phyloP scores from a whole-genome alignment of 35 echinoderm and acorn worm genomes.

The Acanthaster planci region DNA sequence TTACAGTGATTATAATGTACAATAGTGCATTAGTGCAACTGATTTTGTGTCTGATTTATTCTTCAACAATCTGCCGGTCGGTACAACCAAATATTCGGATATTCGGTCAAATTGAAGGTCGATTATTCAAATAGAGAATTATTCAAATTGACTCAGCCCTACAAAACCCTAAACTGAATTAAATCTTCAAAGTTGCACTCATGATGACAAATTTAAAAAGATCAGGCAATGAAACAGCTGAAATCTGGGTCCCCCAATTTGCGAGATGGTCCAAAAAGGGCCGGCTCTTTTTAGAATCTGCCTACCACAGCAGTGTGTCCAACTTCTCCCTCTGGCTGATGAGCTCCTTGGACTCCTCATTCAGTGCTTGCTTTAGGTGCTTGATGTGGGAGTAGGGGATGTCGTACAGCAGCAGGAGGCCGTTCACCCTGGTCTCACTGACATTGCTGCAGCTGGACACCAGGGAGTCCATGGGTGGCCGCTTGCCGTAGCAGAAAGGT shows the following conservation, averaged over 20 bases:
- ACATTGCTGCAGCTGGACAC: conserved; percentile 43
- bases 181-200: too few species aligned
- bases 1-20: too few species aligned
- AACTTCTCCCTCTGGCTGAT: conserved; percentile 51
- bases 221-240: not conserved
- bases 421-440: conserved; percentile 53
- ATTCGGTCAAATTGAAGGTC: too few species aligned
- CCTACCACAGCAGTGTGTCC: conserved; percentile 76
- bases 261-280: not conserved
- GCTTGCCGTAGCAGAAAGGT: conserved; percentile 61
- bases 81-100: too few species aligned
- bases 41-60: too few species aligned
- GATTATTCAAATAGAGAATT: too few species aligned
- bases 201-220: not conserved
- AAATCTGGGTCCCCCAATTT: too few species aligned
- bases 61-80: too few species aligned
- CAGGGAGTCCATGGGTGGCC: conserved; percentile 37
- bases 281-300: too few species aligned
- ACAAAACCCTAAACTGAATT: too few species aligned
- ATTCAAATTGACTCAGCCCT: too few species aligned
- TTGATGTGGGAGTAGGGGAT: conserved; percentile 77
- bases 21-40: too few species aligned
- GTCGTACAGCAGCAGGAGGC: conserved; percentile 30
- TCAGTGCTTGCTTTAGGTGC: conserved; percentile 13
- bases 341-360: conserved; percentile 33